Conservation (phyloP, 2,113 vertebrate species). For the Pseudorhombus dupliciocellatus region DNA sequence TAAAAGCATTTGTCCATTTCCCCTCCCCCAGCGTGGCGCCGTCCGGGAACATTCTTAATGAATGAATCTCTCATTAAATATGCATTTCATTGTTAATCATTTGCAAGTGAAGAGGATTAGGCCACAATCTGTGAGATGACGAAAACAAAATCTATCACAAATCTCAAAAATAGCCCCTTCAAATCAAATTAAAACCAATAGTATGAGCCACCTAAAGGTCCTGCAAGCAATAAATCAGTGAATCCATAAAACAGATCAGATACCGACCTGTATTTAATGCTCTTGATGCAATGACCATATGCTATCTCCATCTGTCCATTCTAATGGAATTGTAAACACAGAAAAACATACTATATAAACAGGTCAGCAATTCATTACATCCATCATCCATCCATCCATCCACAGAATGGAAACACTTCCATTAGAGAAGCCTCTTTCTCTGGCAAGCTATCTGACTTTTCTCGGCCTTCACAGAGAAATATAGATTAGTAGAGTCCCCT, state of each 20-base stretch:
- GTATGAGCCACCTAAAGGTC: conserved; percentile 55
- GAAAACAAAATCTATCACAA: conserved; percentile 58
- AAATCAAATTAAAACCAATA: conserved; percentile 72
- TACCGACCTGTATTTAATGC: conserved; percentile 51
- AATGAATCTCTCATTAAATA: conserved; percentile 82
- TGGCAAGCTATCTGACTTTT: too few relatives aligned
- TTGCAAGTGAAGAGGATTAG: conserved; percentile 81
- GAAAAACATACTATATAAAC: not conserved
- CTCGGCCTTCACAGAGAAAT: not conserved
- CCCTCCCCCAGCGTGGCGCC: conserved; percentile 45
- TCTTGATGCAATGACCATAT: conserved; percentile 61
- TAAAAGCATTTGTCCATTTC: conserved; percentile 59
- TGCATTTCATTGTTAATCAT: conserved; percentile 83
- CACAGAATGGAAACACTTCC: too few relatives aligned
- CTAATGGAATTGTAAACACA: conserved; percentile 46
- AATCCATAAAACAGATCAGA: conserved; percentile 53
- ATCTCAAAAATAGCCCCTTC: conserved; percentile 75
- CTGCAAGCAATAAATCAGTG: conserved; percentile 50
- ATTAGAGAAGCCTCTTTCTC: not conserved
- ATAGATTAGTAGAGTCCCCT: too few relatives aligned
- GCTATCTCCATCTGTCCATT: conserved; percentile 66
- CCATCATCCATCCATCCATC: not conserved
- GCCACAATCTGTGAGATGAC: conserved; percentile 81
- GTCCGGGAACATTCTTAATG: conserved; percentile 75
- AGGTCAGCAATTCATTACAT: not conserved